phyloP scores from a whole-genome alignment of 2,888 invertebrate species.

The Chromoteleia sp. region DNA sequence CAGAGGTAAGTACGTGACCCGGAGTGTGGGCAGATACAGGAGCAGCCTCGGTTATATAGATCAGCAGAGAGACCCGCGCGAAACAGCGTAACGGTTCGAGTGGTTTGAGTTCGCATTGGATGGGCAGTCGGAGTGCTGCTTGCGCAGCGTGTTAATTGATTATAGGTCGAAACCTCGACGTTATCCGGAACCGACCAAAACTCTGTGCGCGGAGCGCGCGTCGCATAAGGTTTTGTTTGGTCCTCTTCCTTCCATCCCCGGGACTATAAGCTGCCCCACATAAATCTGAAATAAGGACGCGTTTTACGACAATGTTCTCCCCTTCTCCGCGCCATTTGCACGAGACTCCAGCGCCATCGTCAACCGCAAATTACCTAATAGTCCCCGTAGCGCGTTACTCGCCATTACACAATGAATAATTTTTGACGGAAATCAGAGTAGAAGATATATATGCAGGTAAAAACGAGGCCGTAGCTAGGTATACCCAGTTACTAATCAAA shows the following conservation, averaged over 20 bases:
- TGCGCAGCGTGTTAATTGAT: slow-evolving; percentile 80
- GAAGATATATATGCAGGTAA: too few species aligned
- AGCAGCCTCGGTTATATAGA: slow-evolving; percentile 29
- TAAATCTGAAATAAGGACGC: slow-evolving; percentile 71
- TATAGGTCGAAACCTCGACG: slow-evolving; percentile 77
- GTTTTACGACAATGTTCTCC: slow-evolving; percentile 64
- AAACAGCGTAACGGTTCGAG: slow-evolving; percentile 65
- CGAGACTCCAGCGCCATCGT: slow-evolving; percentile 56
- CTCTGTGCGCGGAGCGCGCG: slow-evolving; percentile 72
- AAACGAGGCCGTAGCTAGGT: too few species aligned
- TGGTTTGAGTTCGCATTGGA: slow-evolving; percentile 67
- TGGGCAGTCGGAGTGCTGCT: slow-evolving; percentile 73
- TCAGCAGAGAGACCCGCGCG: slow-evolving; percentile 55
- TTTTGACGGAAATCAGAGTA: too few species aligned
- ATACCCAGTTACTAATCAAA: too few species aligned
- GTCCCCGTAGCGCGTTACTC: slow-evolving; percentile 69
- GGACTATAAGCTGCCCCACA: slow-evolving; percentile 59
- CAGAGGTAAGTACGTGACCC: slow-evolving; percentile 18
- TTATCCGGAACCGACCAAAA: slow-evolving; percentile 71
- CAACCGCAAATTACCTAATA: slow-evolving; percentile 70
- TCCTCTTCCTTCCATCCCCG: slow-evolving; percentile 60
- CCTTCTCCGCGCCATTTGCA: slow-evolving; percentile 47
- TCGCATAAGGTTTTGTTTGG: slow-evolving; percentile 68
- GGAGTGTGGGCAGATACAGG: too few species aligned
- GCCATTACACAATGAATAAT: slow-evolving; percentile 76